Evolutionary conservation across 2,113 vertebrate species (phyloP), one percentile per base, ranked within the genome.

Genomic region (Turnix velox): DNA sequence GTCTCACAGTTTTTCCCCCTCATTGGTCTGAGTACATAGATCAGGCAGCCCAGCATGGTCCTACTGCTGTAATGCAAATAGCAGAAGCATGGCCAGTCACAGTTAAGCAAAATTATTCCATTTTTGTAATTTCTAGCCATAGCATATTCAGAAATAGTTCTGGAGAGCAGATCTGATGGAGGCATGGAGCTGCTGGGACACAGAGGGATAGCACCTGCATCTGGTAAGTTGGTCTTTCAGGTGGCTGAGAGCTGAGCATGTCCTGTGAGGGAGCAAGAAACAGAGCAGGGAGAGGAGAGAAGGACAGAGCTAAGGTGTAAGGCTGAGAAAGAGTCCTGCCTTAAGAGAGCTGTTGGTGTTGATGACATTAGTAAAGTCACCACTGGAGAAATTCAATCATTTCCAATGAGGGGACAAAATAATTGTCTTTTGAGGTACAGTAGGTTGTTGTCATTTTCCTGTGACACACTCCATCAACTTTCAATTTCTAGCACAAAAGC

Each of bases 391-490:
- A 97, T 95, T 92, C 93, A 95, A 90, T 97, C 96, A 92, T 87
- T 94, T 95, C 79, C 94, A 94, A 96, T 92, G 92, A 92, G 92
- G 92, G 96, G 88, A n/a, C n/a, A 94, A 96, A 94, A 97, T 97
- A 95, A 96, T 96, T 95, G 93, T 96, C 94, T 96, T 95, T 95
- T 4, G 82, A 94, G 93, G 86, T 88, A 90, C 88, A 93, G 86
- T 91, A 90, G 87, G 84, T 91, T 95, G 94, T 86, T 94, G 93
- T 95, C 94, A 95, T 96, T 95, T 96, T 89, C 96, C 93, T 82
- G 67, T 88, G 95, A 96, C 95, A 95, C 95, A 97, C 94, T 94
- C 95, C 96, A 96, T 94, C 94, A 95, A 46, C 76, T 95, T 97
- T 97, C 96, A 96, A 96, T 96, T 97, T 96, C 82, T 81, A 73